Evolutionary conservation across 2,888 invertebrate genomes (phyloP), one percentile per base, ranked within the genome.

Genomic region (Andrena praecox): DNA sequence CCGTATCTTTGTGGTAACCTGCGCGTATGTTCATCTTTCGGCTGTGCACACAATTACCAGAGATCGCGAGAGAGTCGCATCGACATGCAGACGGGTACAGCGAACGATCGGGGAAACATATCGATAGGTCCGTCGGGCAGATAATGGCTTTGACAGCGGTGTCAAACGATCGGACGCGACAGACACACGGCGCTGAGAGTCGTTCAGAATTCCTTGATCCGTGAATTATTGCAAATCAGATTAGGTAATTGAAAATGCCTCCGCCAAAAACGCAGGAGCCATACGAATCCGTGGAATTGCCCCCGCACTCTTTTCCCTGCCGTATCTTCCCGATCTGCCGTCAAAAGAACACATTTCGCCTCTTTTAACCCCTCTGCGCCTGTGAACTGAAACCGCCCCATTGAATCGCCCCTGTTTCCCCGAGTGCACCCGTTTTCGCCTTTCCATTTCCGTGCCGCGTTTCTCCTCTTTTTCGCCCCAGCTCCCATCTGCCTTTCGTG

Each of bases 281-380:
- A 80, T n/a, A 35, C 63, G 81, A 80, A 80, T 80, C 72, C 62
- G 72, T 59, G 56, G 72, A 80, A 80, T 72, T 80, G 48, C 72
- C 67, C 35, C 54, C 35, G 81, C 62, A 29, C 62, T 24, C 72
- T 35, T 29, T 56, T 73, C 20, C 52, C 77, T 42, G 64, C 42
- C 69, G 35, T 81, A 80, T 72, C 78, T 86, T 72, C 42, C 52
- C 80, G 74, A 74, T 68, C 75, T 59, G 66, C 73, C 70, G 52
- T 89, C 72, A 82, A 89, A 85, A 83, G 88, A 80, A 88, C 85
- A 86, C 83, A 80, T 85, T 88, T 86, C 80, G 72, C 64, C 66
- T 71, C 68, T 29, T 78, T 60, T 54, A 67, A 63, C 69, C 60
- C 56, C 48, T 12, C 63, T 24, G 50, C 66, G 33, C 20, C 62